phyloP scores from a whole-genome alignment of 2,888 invertebrate species.

The Zhuqinia jingwanae region DNA sequence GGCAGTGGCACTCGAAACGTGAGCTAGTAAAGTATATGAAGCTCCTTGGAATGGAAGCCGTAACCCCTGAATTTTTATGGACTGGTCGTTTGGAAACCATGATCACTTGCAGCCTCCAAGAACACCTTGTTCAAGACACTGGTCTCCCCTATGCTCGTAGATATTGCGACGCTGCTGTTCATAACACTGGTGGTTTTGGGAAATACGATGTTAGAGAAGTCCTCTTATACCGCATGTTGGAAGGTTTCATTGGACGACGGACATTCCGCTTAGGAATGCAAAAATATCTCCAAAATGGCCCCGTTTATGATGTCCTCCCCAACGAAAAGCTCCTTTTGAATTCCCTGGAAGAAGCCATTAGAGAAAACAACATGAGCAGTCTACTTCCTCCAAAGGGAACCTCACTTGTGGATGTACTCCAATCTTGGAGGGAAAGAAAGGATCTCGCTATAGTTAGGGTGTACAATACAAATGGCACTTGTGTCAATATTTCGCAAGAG shows the following conservation, averaged over 20 bases:
- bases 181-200: conserved; percentile 4
- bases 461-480: background rate
- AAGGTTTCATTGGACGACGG: background rate
- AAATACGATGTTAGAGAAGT: background rate
- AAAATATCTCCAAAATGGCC: background rate
- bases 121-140: background rate
- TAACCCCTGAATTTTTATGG: background rate
- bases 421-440: background rate
- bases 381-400: background rate
- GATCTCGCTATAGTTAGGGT: background rate
- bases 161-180: background rate
- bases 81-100: background rate
- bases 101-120: background rate
- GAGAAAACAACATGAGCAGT: background rate
- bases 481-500: background rate
- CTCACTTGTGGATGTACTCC: background rate
- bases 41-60: background rate
- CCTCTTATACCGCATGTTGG: background rate
- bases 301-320: background rate
- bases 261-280: conserved; percentile 1
- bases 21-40: conserved; percentile 8
- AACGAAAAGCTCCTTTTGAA: background rate
- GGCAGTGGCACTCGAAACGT: background rate
- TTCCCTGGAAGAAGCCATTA: background rate
- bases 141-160: background rate